A percentile compares a stretch with the other conserved stretches of the same genome.
These are phyloP conservation scores for Argentina silus DNA, from an alignment of 2,797 vertebrate genomes.

Conservation along the genomic window DNA sequence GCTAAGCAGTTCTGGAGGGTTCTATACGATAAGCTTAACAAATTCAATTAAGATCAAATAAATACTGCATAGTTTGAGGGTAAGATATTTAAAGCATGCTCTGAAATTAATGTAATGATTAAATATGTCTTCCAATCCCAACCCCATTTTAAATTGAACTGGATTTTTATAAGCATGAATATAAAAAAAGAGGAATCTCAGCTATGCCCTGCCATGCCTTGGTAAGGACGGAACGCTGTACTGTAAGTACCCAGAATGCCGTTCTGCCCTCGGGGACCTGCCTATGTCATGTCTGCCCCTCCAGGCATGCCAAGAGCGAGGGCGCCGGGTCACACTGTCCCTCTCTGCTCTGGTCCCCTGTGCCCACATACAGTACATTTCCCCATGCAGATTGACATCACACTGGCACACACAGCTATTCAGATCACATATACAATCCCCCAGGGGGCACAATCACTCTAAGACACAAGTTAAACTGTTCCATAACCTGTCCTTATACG, in stretches of 20 bases:
- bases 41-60: constrained; percentile 34
- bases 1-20: constrained; percentile 17
- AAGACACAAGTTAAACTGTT: constrained; percentile 44
- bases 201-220: background rate
- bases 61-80: background rate
- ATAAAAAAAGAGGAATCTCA: constrained; percentile 12
- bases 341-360: constrained; percentile 15
- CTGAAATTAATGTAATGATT: constrained; percentile 1
- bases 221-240: background rate
- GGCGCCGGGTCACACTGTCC: background rate
- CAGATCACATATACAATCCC: constrained; percentile 46
- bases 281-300: constrained; percentile 2
- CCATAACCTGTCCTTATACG: constrained; percentile 24
- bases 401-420: constrained; percentile 61
- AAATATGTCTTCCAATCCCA: background rate
- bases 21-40: constrained; percentile 21
- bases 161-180: constrained; percentile 4
- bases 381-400: constrained; percentile 57
- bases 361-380: constrained; percentile 39
- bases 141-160: constrained; percentile 10
- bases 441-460: constrained; percentile 51
- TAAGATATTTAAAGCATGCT: constrained; percentile 16
- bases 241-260: constrained; percentile 5
- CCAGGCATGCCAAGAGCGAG: constrained; percentile 18
- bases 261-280: constrained; percentile 1